phyloP scores from a whole-genome alignment of 2,113 vertebrate genomes.

The Callipepla californica region DNA sequence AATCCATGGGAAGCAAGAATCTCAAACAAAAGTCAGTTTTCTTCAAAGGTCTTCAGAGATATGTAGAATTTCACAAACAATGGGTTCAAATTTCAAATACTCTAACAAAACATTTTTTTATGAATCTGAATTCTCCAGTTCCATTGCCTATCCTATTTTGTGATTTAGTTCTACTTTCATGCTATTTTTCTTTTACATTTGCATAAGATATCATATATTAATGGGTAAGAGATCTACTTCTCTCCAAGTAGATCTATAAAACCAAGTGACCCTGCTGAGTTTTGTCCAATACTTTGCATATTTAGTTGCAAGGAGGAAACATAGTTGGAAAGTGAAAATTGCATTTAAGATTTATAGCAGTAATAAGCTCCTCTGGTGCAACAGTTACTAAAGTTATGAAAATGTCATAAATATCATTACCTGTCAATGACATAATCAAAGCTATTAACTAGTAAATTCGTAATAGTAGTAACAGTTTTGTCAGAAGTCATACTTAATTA shows the following conservation, averaged over 20 bases:
- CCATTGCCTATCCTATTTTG: neutral
- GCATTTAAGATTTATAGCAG: constrained; percentile 39
- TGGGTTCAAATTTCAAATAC: neutral
- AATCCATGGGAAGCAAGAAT: neutral
- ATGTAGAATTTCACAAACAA: neutral
- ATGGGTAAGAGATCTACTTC: constrained; percentile 6
- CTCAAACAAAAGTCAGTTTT: neutral
- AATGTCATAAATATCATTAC: constrained; percentile 52
- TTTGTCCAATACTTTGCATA: constrained; percentile 28
- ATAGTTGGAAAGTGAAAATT: neutral
- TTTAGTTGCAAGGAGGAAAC: constrained; percentile 20
- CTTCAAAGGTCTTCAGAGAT: neutral
- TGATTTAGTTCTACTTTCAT: neutral
- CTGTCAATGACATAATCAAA: constrained; percentile 39
- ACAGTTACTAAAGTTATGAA: constrained; percentile 47
- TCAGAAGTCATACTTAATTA: constrained; percentile 57
- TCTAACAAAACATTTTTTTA: neutral
- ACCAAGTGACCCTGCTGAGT: constrained; percentile 25
- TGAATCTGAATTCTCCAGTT: neutral
- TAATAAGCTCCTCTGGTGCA: neutral
- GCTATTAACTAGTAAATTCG: constrained; percentile 61
- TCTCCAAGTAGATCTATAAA: constrained; percentile 41
- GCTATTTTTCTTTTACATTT: neutral
- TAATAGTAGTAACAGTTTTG: constrained; percentile 54
- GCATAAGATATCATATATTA: neutral